A percentile compares a stretch with the other conserved stretches of the same genome.
These are phyloP conservation scores for Hylaea fasciaria DNA, from an alignment of 2,888 invertebrate genomes.

Conservation along the genomic window DNA sequence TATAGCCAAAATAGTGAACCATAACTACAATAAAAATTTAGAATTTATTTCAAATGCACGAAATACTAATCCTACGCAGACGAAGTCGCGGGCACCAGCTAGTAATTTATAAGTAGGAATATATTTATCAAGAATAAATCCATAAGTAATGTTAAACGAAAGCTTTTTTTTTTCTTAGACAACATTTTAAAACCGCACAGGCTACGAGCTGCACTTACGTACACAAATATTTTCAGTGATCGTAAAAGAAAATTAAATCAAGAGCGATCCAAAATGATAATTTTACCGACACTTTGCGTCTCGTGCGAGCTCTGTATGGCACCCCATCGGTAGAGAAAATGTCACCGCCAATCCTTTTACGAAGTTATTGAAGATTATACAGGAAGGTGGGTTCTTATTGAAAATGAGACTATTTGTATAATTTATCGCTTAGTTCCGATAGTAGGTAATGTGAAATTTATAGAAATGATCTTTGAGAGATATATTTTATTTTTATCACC, in stretches of 20 bases:
- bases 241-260: not conserved
- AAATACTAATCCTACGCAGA: too few species aligned
- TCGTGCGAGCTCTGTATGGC: conserved; percentile 29
- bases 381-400: conserved; percentile 19
- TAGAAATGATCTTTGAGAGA: conserved; percentile 2
- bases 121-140: too few species aligned
- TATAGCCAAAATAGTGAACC: too few species aligned
- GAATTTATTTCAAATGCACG: too few species aligned
- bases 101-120: too few species aligned
- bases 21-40: too few species aligned
- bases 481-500: not conserved
- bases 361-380: conserved; percentile 8
- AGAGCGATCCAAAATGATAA: conserved; percentile 31
- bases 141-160: too few species aligned
- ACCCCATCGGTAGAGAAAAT: conserved; percentile 51
- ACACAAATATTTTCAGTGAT: not conserved
- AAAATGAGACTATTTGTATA: conserved; percentile 43
- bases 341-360: conserved; percentile 38
- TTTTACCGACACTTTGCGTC: conserved; percentile 27
- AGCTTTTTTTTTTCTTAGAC: too few species aligned
- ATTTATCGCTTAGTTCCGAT: conserved; percentile 8
- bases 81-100: too few species aligned
- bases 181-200: too few species aligned
- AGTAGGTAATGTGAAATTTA: conserved; percentile 8
- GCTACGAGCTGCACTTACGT: too few species aligned